A percentile compares a stretch with the other conserved stretches of the same genome.
Evolutionary conservation across 2,888 invertebrate genomes (phyloP).

Genomic region (Epistrophe grossulariae): DNA sequence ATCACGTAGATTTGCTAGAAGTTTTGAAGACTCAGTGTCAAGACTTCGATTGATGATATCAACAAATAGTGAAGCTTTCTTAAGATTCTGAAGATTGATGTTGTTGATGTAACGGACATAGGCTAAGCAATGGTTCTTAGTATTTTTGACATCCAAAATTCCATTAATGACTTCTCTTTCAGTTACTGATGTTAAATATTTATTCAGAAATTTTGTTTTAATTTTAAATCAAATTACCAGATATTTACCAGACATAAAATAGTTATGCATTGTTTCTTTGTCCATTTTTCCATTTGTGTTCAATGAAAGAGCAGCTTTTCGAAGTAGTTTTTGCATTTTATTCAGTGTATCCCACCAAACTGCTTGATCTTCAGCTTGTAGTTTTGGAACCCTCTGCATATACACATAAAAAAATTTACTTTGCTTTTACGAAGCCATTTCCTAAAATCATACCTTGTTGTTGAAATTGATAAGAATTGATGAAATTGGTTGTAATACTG

Average conservation of each 20-base stretch:
- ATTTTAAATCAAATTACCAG: neutral
- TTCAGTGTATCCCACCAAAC: constrained; percentile 99
- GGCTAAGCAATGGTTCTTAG: constrained; percentile 97
- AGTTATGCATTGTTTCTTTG: constrained; percentile 97
- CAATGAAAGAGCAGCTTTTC: constrained; percentile 95
- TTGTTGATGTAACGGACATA: constrained; percentile 98
- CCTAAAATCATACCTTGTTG: constrained; percentile 88
- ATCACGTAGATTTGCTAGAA: constrained; percentile 94
- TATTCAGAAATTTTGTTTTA: neutral
- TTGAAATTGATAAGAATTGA: constrained; percentile 98
- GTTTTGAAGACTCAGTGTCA: constrained; percentile 95
- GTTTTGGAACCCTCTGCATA: constrained; percentile 93
- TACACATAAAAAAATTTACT: neutral
- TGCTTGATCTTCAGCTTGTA: constrained; percentile 98
- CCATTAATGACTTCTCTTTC: constrained; percentile 99
- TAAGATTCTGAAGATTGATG: constrained; percentile 97
- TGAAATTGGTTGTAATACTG: constrained; percentile 97
- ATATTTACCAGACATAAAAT: constrained; percentile 97
- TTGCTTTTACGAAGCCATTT: neutral
- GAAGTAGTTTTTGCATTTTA: constrained; percentile 96
- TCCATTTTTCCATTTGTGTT: constrained; percentile 93
- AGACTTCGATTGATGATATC: constrained; percentile 96
- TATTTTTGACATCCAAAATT: constrained; percentile 95
- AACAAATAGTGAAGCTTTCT: constrained; percentile 97
- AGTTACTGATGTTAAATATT: constrained; percentile 90